Conservation (phyloP, 1,140 invertebrate species). For the Dendrolimus kikuchii region DNA sequence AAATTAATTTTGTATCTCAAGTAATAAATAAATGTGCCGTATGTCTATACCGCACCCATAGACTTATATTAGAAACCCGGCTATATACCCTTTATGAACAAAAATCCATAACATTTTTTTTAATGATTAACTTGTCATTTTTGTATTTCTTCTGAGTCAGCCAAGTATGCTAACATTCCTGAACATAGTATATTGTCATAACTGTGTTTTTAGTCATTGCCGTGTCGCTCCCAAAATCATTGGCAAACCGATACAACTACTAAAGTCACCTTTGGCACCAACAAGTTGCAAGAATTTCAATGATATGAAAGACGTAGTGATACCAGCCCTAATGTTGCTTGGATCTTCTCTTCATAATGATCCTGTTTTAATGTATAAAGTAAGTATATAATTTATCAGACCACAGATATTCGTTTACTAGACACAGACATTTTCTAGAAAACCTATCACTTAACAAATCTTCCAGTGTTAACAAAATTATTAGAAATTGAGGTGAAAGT, state of each 20-base stretch:
- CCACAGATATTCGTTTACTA: too few relatives aligned
- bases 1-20: too few relatives aligned
- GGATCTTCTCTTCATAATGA: conserved; percentile 92
- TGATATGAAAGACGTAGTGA: conserved; percentile 83
- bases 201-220: conserved; percentile 74
- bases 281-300: conserved; percentile 73
- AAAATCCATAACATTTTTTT: not conserved
- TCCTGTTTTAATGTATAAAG: conserved; percentile 91
- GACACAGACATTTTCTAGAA: too few relatives aligned
- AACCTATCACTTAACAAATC: too few relatives aligned
- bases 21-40: too few relatives aligned
- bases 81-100: not conserved
- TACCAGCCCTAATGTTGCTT: conserved; percentile 90
- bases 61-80: too few relatives aligned
- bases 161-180: too few relatives aligned
- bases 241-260: conserved; percentile 72
- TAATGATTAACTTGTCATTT: not conserved
- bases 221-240: conserved; percentile 80
- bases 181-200: too few relatives aligned
- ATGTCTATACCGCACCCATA: too few relatives aligned
- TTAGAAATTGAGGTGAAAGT: too few relatives aligned
- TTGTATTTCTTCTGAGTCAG: conserved; percentile 6
- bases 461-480: too few relatives aligned
- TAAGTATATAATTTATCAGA: conserved; percentile 46
- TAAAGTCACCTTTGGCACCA: conserved; percentile 76